phyloP scores from a whole-genome alignment of 2,113 vertebrate species.

The human region DNA sequence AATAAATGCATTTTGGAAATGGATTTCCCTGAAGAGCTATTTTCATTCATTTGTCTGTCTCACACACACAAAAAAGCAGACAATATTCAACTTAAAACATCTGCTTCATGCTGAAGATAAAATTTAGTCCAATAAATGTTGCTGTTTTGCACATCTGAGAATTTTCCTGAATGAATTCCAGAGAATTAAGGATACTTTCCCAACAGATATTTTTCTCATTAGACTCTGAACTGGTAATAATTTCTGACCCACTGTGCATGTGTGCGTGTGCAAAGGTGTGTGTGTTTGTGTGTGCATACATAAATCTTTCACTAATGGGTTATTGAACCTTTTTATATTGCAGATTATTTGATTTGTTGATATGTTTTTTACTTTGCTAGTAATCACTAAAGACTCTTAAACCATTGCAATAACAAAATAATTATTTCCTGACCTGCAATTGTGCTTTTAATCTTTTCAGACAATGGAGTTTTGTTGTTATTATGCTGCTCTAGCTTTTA shows the following conservation, averaged over 20 bases:
- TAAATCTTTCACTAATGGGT: background rate
- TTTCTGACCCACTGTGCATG: background rate
- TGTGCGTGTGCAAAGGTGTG: background rate
- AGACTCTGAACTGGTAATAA: background rate
- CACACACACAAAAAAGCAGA: background rate
- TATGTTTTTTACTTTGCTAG: background rate
- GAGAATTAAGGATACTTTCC: background rate
- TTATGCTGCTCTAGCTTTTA: background rate
- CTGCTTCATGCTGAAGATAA: constrained; percentile 28
- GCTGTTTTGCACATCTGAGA: constrained; percentile 1
- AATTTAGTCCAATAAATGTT: constrained; percentile 27
- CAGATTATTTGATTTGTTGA: background rate
- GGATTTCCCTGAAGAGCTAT: constrained; percentile 40
- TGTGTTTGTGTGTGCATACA: background rate
- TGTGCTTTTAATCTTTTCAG: constrained; percentile 1
- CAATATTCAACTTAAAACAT: constrained; percentile 47
- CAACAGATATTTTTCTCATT: background rate
- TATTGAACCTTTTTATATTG: background rate
- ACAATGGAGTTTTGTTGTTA: background rate
- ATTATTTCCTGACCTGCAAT: background rate
- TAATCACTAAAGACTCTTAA: background rate
- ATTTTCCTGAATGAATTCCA: background rate
- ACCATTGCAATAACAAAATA: background rate
- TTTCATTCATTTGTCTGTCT: constrained; percentile 61
- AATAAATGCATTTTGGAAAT: constrained; percentile 51